Conservation (phyloP, 2,797 vertebrate genomes). For the Gambelia wislizenii region DNA sequence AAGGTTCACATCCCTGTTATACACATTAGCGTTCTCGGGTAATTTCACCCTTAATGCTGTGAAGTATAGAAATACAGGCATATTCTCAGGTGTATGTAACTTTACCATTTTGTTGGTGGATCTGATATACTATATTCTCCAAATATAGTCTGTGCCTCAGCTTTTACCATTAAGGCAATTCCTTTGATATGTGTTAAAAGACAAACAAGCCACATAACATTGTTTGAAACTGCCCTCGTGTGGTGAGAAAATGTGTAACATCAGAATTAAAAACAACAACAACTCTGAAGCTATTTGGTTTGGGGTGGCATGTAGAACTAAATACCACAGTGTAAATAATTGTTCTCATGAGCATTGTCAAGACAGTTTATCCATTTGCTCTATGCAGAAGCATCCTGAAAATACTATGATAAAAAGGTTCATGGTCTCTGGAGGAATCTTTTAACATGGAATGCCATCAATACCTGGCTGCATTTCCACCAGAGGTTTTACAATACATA, state of each 20-base stretch:
- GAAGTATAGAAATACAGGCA: not conserved
- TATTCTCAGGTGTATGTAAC: not conserved
- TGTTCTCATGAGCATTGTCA: not conserved
- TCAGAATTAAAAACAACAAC: too few species aligned
- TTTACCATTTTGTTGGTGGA: not conserved
- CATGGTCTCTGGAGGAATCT: not conserved
- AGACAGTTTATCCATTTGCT: not conserved
- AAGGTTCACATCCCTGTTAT: not conserved
- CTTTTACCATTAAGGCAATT: not conserved
- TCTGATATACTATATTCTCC: not conserved
- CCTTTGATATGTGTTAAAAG: not conserved
- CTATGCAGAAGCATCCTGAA: not conserved
- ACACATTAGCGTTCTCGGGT: not conserved
- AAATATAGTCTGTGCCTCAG: not conserved
- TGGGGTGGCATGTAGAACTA: not conserved
- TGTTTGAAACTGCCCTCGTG: constrained; percentile 30
- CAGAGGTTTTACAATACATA: too few species aligned
- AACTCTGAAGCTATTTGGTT: too few species aligned
- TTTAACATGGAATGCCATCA: not conserved
- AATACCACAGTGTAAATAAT: not conserved
- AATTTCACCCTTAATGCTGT: not conserved
- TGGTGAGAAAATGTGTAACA: constrained; percentile 12
- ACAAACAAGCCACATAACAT: not conserved
- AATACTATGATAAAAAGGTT: not conserved
- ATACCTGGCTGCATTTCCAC: not conserved